Conservation (phyloP, 2,888 invertebrate genomes). For the Rhorus exstirpatorius region DNA sequence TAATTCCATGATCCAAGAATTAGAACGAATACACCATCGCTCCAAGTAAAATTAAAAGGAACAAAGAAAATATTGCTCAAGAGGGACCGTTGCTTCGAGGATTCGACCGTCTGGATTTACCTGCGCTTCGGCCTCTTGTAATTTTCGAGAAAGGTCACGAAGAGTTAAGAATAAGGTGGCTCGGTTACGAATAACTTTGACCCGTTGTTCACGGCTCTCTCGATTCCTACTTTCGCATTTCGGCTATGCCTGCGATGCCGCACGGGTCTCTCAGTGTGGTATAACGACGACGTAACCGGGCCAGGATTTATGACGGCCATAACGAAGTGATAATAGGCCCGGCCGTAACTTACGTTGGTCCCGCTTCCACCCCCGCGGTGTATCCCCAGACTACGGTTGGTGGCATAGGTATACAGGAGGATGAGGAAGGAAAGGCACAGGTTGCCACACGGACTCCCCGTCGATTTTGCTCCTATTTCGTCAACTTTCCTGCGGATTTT, state of each 20-base stretch:
- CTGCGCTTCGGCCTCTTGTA: slow-evolving; percentile 30
- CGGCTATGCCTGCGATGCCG: slow-evolving; percentile 3
- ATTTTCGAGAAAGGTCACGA: slow-evolving; percentile 49
- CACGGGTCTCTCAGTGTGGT: slow-evolving; percentile 43
- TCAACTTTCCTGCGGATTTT: slow-evolving; percentile 72
- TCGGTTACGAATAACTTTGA: slow-evolving; percentile 41
- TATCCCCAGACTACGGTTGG: slow-evolving; percentile 71
- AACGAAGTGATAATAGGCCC: slow-evolving; percentile 84
- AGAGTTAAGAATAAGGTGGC: slow-evolving; percentile 59
- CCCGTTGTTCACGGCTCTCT: slow-evolving; percentile 17
- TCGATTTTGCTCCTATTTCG: slow-evolving; percentile 80
- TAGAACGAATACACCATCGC: slow-evolving; percentile 25
- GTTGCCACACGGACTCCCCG: slow-evolving; percentile 76
- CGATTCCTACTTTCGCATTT: slow-evolving; percentile 55
- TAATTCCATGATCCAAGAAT: slow-evolving; percentile 37
- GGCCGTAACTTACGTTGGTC: slow-evolving; percentile 79
- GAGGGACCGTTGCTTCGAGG: slow-evolving; percentile 34
- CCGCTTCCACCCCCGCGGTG: slow-evolving; percentile 65
- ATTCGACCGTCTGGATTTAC: slow-evolving; percentile 33
- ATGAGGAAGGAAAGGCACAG: slow-evolving; percentile 73
- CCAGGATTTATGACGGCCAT: slow-evolving; percentile 82
- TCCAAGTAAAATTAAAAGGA: slow-evolving; percentile 39
- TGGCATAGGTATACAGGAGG: slow-evolving; percentile 74
- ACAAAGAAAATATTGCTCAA: slow-evolving; percentile 6
- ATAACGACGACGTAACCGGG: slow-evolving; percentile 77